A percentile compares a stretch with the other conserved stretches of the same genome.
These are phyloP conservation scores for Sceliomorpha sp. DNA, from an alignment of 2,888 invertebrate genomes.

Conservation along the genomic window DNA sequence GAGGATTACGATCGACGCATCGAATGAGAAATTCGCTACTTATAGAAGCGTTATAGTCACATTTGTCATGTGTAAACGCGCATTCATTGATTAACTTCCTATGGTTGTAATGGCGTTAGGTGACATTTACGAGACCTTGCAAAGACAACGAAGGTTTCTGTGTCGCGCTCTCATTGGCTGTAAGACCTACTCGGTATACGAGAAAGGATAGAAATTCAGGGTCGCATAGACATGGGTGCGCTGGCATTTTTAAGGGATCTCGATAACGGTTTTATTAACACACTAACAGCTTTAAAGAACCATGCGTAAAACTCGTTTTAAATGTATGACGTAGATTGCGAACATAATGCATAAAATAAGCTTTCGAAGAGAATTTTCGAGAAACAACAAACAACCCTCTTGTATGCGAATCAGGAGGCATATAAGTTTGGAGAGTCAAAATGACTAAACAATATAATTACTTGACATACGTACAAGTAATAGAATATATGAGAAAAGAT, in stretches of 20 bases:
- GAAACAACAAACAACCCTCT: too few species aligned
- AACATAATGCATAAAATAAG: too few species aligned
- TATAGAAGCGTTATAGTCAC: slow-evolving; percentile 19
- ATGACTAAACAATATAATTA: too few species aligned
- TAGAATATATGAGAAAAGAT: too few species aligned
- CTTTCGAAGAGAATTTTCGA: too few species aligned
- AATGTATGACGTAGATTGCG: too few species aligned
- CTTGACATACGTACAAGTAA: too few species aligned
- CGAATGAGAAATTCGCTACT: slow-evolving; percentile 36
- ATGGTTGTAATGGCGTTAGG: slow-evolving; percentile 13
- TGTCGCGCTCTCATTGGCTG: slow-evolving; percentile 8
- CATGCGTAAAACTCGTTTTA: too few species aligned
- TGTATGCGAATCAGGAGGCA: too few species aligned
- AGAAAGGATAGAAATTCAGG: slow-evolving; percentile 13
- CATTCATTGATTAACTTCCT: slow-evolving; percentile 26
- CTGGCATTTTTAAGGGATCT: neutral
- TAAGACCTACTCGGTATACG: slow-evolving; percentile 24
- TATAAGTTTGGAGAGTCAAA: too few species aligned
- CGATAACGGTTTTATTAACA: too few species aligned
- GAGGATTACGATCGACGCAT: slow-evolving; percentile 63
- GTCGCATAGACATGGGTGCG: neutral
- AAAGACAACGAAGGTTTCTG: slow-evolving; percentile 13
- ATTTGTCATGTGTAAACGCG: neutral
- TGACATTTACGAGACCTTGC: slow-evolving; percentile 33
- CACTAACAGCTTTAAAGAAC: too few species aligned